Evolutionary conservation across 53 echinoderm and acorn worm species (phyloP).

Genomic region (Glandiceps talaboti): DNA sequence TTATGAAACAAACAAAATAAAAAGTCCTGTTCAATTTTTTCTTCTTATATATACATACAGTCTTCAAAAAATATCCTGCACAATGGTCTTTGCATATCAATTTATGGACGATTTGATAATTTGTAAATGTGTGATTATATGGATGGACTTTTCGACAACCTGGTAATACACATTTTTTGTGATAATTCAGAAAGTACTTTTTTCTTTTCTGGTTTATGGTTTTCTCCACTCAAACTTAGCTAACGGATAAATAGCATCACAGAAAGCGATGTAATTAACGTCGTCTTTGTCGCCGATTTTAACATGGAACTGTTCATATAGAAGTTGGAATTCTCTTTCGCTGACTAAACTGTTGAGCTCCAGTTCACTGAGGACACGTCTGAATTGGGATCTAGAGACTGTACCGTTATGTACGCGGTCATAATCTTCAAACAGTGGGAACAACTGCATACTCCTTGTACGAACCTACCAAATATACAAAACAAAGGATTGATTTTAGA

Average conservation of each 20-base stretch:
- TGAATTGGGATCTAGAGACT: conserved; percentile 70
- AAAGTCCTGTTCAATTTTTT: no score
- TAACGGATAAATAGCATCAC: conserved; percentile 68
- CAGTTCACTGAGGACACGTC: conserved; percentile 79
- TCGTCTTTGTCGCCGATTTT: conserved; percentile 70
- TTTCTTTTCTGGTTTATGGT: no score
- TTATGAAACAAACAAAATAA: no score
- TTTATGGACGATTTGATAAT: no score
- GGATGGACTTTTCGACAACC: no score
- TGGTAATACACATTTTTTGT: no score
- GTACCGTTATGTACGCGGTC: conserved; percentile 91
- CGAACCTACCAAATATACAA: conserved; percentile 35
- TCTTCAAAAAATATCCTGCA: no score
- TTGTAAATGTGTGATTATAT: no score
- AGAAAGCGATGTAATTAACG: conserved; percentile 80
- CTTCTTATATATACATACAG: no score
- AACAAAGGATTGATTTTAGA: no score
- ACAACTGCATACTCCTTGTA: conserved; percentile 69
- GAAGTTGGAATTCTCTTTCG: conserved; percentile 63
- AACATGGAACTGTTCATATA: conserved; percentile 91
- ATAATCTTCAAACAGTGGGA: conserved; percentile 93
- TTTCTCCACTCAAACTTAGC: conserved; percentile 82
- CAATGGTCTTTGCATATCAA: no score
- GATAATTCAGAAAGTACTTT: no score
- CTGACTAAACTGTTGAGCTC: conserved; percentile 78